Evolutionary conservation across 1,140 invertebrate species (phyloP).

Genomic region (Caenorhabditis brenneri): DNA sequence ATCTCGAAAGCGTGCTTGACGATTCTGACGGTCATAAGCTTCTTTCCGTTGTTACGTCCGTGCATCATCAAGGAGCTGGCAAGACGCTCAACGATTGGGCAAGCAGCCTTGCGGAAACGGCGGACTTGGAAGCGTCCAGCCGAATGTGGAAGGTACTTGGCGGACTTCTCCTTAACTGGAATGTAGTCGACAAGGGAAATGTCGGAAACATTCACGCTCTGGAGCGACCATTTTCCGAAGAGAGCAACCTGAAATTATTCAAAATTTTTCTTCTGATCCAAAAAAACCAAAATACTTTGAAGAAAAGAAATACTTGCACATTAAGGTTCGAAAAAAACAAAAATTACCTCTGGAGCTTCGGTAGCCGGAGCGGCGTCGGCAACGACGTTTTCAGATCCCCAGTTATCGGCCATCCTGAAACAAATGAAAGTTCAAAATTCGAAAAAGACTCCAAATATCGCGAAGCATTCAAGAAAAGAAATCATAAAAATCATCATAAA

Average conservation of each 20-base stretch:
- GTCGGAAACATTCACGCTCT: conserved; percentile 95
- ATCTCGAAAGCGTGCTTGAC: conserved; percentile 99
- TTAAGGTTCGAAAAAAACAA: too few relatives aligned
- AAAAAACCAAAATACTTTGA: too few relatives aligned
- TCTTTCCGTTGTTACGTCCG: conserved; percentile 98
- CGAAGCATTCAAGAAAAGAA: background rate
- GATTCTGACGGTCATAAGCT: conserved; percentile 96
- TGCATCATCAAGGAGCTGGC: conserved; percentile 99
- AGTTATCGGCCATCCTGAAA: conserved; percentile 30
- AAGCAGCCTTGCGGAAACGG: conserved; percentile 98
- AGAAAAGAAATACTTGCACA: too few relatives aligned
- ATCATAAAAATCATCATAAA: background rate
- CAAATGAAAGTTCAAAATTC: background rate
- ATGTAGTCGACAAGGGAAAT: conserved; percentile 99
- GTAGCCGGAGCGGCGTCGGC: conserved; percentile 33
- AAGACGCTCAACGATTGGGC: conserved; percentile 96
- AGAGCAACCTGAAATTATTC: conserved; percentile 82
- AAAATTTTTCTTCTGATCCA: background rate
- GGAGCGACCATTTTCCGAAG: conserved; percentile 95
- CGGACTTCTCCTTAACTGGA: conserved; percentile 88
- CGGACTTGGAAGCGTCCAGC: conserved; percentile 89
- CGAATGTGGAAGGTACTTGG: conserved; percentile 96
- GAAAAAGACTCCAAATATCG: background rate
- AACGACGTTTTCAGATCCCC: conserved; percentile 30
- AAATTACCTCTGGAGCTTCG: conserved; percentile 23